Evolutionary conservation across 2,113 vertebrate species (phyloP), one percentile per base, ranked within the genome.

Genomic region (Nestor notabilis): DNA sequence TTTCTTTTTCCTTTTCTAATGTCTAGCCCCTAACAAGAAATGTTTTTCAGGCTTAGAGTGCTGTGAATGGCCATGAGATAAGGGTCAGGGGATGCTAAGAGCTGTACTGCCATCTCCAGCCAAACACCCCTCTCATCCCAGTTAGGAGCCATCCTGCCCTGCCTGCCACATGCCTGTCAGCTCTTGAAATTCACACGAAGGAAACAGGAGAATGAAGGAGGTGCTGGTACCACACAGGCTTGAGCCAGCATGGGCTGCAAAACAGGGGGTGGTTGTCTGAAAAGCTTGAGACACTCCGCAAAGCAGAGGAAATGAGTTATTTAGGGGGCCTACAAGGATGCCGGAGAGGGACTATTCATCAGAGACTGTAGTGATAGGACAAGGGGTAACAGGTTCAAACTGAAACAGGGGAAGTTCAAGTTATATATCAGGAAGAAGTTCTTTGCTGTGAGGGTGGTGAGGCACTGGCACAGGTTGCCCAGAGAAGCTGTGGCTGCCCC

Each of bases 141-240:
- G 33, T 13, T 17, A 5, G 4, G 2, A 28, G 24, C n/a, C 11
- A 0, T 49, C 31, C n/a, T 60, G 52, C 53, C 65, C 43, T 35
- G 69, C 37, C 1, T 21, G 53, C 39, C 70, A 27, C 2, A 1
- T 8, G 1, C 20, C 78, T 52, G n/a, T 20, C 1, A 0, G 28
- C 52, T 37, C 60, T 20, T 11, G 39, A 18, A 44, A 17, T 6
- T 29, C 39, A 16, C 35, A 8, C 5, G 0, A 5, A 23, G 27
- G n/a, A 27, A 18, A 25, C 17, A 19, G 71, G 27, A 24, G 24
- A 7, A 10, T 0, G 27, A 31, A 31, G 44, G 46, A 0, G 0
- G 7, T 58, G 31, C 46, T n/a, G 33, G 6, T 53, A 13, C 11
- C 60, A 15, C 17, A 15, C 11, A 24, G 25, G 10, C 52, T 20